A percentile compares a stretch with the other conserved stretches of the same genome.
phyloP scores from a whole-genome alignment of 2,797 vertebrate species.

The Chiroxiphia lanceolata region DNA sequence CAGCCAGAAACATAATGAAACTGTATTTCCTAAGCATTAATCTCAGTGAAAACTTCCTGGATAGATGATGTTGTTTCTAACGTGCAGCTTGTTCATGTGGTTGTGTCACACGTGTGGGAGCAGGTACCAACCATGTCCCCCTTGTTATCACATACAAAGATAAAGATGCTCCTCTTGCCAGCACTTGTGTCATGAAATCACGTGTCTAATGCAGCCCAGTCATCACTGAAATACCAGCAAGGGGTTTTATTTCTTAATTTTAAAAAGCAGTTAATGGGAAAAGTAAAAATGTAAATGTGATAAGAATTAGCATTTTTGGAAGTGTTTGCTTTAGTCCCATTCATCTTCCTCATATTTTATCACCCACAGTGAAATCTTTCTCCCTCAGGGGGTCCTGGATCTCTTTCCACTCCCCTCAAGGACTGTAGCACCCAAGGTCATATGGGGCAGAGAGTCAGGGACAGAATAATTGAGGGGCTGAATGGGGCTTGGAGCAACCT shows the following conservation, averaged over 20 bases:
- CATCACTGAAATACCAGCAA: not conserved
- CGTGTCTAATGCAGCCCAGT: not conserved
- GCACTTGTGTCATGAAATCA: not conserved
- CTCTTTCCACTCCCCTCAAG: not conserved
- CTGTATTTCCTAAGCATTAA: not conserved
- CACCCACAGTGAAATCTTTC: not conserved
- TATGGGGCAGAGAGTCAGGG: not conserved
- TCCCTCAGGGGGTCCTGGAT: not conserved
- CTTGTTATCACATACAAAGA: fast-evolving
- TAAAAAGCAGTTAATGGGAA: not conserved
- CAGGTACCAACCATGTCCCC: not conserved
- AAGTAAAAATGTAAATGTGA: not conserved
- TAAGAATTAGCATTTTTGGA: not conserved
- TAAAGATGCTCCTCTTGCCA: not conserved
- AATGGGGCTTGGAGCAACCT: not conserved
- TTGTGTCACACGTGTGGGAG: not conserved
- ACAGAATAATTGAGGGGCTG: not conserved
- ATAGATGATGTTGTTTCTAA: not conserved
- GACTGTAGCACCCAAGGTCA: fast-evolving
- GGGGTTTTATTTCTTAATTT: not conserved
- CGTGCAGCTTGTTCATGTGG: fast-evolving
- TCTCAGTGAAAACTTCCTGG: not conserved
- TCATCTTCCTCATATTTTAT: not conserved
- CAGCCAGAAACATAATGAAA: not conserved
- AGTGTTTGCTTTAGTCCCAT: not conserved